phyloP scores from a whole-genome alignment of 2,797 vertebrate species.

The Microcaecilia unicolor region DNA sequence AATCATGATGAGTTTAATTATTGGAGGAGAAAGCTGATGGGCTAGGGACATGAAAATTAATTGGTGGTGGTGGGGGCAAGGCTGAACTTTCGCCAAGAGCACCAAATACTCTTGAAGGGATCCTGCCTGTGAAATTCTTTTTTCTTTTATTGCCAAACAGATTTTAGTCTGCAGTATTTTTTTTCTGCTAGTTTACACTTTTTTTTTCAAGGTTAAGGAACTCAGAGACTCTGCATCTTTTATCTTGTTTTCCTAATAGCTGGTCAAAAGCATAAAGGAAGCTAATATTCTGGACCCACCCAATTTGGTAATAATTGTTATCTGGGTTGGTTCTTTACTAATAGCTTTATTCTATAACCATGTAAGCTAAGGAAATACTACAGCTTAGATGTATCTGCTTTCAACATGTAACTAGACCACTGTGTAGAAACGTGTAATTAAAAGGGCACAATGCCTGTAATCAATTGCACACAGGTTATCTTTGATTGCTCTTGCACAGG shows the following conservation, averaged over 20 bases:
- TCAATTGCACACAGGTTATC: constrained; percentile 58
- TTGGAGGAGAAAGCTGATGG: too few relatives aligned
- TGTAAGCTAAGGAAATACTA: constrained; percentile 31
- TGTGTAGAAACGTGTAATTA: constrained; percentile 63
- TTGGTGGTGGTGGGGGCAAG: too few relatives aligned
- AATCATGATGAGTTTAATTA: too few relatives aligned
- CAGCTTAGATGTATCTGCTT: constrained; percentile 34
- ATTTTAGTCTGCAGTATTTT: neutral
- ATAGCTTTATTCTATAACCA: constrained; percentile 45
- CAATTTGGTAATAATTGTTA: constrained; percentile 33
- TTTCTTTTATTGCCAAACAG: too few relatives aligned
- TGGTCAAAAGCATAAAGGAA: constrained; percentile 12
- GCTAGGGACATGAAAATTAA: too few relatives aligned
- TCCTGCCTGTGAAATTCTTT: too few relatives aligned
- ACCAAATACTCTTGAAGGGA: too few relatives aligned
- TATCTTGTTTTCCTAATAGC: constrained; percentile 9
- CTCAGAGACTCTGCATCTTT: constrained; percentile 7
- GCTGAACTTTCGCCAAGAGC: too few relatives aligned
- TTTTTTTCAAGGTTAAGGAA: neutral
- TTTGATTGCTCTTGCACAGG: constrained; percentile 59
- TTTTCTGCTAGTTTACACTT: neutral
- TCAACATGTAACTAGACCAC: constrained; percentile 48
- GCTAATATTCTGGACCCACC: constrained; percentile 18
- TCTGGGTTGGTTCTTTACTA: constrained; percentile 25
- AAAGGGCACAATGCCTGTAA: constrained; percentile 58